A percentile compares a stretch with the other conserved stretches of the same genome.
phyloP scores from a whole-genome alignment of 2,888 invertebrate genomes.

The Toxonevra muliebris region DNA sequence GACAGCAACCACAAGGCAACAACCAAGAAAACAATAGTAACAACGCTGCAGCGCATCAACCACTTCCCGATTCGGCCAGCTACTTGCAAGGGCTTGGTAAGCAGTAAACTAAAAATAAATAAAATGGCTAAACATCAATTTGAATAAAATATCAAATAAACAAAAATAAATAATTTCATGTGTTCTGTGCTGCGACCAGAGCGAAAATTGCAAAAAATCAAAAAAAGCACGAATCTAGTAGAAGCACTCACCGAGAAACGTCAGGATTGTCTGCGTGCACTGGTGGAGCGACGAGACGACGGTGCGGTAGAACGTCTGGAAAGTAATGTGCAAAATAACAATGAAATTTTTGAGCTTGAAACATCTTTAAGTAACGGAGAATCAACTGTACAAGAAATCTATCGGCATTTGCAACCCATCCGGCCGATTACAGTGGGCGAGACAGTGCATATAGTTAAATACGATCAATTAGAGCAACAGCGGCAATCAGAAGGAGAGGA shows the following conservation, averaged over 20 bases:
- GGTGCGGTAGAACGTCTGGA: background rate
- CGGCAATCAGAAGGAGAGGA: conserved; percentile 38
- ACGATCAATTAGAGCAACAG: conserved; percentile 66
- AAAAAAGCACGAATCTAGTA: conserved; percentile 66
- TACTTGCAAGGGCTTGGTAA: conserved; percentile 74
- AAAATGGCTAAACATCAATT: conserved; percentile 3
- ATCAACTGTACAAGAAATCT: conserved; percentile 55
- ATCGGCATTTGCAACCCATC: conserved; percentile 67
- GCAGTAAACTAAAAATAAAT: conserved; percentile 33
- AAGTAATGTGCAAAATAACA: conserved; percentile 38
- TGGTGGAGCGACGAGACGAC: conserved; percentile 58
- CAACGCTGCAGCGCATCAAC: conserved; percentile 53
- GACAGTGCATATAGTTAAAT: conserved; percentile 67
- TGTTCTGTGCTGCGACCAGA: conserved; percentile 47
- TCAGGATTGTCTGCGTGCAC: conserved; percentile 67
- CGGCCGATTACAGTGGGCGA: conserved; percentile 68
- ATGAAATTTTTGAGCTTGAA: conserved; percentile 60
- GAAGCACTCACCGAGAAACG: conserved; percentile 67
- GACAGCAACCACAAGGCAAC: conserved; percentile 59
- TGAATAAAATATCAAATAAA: background rate
- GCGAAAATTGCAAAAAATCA: conserved; percentile 66
- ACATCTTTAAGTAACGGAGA: conserved; percentile 62
- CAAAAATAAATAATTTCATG: background rate
- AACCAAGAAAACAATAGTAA: conserved; percentile 13
- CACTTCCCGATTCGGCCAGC: conserved; percentile 63